Evolutionary conservation across 2,797 vertebrate species (phyloP).

Genomic region (Sebastes goodei): DNA sequence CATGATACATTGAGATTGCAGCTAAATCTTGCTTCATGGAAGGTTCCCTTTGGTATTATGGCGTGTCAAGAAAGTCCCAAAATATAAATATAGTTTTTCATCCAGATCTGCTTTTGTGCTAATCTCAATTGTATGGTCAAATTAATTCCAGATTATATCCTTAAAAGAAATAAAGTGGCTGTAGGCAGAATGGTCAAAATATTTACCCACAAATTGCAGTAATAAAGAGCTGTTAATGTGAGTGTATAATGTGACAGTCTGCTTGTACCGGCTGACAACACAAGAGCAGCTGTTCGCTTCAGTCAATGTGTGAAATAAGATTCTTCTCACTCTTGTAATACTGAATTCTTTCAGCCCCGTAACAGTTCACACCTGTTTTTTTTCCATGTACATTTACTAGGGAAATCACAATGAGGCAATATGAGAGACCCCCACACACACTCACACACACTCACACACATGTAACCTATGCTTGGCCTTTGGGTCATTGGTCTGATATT

Average conservation of each 20-base stretch:
- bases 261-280: neutral
- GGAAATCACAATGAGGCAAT: slow-evolving; percentile 32
- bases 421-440: neutral
- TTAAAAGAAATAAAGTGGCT: neutral
- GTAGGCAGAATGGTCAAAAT: neutral
- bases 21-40: neutral
- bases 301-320: slow-evolving; percentile 45
- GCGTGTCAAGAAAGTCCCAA: neutral
- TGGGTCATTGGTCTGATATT: slow-evolving; percentile 61
- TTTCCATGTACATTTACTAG: slow-evolving; percentile 11
- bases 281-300: slow-evolving; percentile 58
- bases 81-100: neutral
- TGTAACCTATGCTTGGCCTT: slow-evolving; percentile 14
- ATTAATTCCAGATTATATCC: neutral
- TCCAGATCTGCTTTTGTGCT: neutral
- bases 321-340: slow-evolving; percentile 36
- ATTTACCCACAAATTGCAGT: slow-evolving; percentile 3
- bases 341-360: slow-evolving; percentile 10
- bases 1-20: neutral
- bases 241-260: slow-evolving; percentile 14
- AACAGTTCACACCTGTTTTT: slow-evolving; percentile 56
- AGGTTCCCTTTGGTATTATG: neutral
- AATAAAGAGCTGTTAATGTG: slow-evolving; percentile 29
- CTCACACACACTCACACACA: neutral
- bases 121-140: neutral